These are phyloP conservation scores for Malaclemys terrapin DNA, from an alignment of 2,113 vertebrate genomes.

Conservation along the genomic window DNA sequence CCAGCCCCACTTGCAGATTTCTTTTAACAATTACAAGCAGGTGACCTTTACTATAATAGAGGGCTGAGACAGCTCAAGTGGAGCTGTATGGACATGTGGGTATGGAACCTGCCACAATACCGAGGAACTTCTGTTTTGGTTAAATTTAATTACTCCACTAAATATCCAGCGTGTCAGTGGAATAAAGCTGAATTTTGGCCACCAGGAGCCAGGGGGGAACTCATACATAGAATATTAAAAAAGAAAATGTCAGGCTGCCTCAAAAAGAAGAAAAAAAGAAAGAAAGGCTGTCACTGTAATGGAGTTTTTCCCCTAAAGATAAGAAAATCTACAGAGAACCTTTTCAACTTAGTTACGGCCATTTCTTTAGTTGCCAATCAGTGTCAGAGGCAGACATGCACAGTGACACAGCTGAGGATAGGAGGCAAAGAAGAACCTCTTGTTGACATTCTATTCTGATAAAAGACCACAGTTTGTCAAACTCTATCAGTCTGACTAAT, in stretches of 20 bases:
- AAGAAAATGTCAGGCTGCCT: constrained; percentile 9
- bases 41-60: neutral
- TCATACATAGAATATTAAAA: neutral
- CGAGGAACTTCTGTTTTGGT: neutral
- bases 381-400: neutral
- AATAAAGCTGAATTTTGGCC: neutral
- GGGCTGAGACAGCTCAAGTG: neutral
- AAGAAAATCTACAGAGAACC: neutral
- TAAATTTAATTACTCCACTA: constrained; percentile 35
- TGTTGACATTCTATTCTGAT: neutral
- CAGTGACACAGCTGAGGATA: fast-evolving
- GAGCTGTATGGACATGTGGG: fast-evolving
- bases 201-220: neutral
- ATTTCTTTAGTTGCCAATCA: constrained; percentile 53
- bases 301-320: neutral
- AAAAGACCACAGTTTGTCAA: neutral
- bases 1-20: neutral
- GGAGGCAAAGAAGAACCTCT: neutral
- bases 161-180: neutral
- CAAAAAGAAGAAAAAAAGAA: neutral
- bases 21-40: fast-evolving
- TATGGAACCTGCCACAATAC: neutral
- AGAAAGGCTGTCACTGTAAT: neutral
- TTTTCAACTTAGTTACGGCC: constrained; percentile 45
- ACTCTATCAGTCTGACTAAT: neutral